Base-by-base conservation (phyloP, 2,888 invertebrate species). In the Limnephilus lunatus region DNA sequence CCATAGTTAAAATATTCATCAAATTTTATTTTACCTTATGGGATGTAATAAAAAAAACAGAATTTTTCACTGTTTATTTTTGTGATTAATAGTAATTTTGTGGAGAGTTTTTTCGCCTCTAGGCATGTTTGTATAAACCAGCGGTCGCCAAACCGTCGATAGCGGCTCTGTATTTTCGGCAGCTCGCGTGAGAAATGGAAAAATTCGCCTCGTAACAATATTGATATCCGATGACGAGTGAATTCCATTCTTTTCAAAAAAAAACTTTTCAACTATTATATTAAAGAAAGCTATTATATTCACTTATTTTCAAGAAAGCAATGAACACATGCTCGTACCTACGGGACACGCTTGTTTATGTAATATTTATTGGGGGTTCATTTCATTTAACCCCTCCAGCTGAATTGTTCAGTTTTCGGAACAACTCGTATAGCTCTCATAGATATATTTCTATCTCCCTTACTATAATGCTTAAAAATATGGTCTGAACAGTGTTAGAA, bases 1-100 rank as follows among this genome's bases (percentile, higher is more conserved):
- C 68, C 68, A 9, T 68, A 68, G 68, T 68, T 68, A 25, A n/a
- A 68, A 68, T 25, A 68, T 68, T 68, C 68, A 68, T 68, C 68
- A 68, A 68, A n/a, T n/a, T 68, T 68, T 68, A 68, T 25, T 68
- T 68, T 68, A 68, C 68, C 68, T 25, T 68, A 68, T 68, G n/a
- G 68, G 68, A 25, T 68, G 68, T n/a, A 68, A 68, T 68, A 68
- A 68, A 68, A 68, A 68, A 68, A 68, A n/a, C 2, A 1, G 53
- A 19, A 25, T 9, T 68, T 68, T 68, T 9, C 68, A 68, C 68
- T 68, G 25, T 68, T 68, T 68, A 68, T 68, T 68, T 68, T 68
- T 68, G 68, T 68, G 68, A n/a, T 68, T 68, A 68, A 68, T 68
- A 68, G 68, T 68, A n/a, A 68, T 68, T 68, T 68, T n/a, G 68